phyloP scores from a whole-genome alignment of 2,888 invertebrate genomes.

The Orchesellides sinensis region DNA sequence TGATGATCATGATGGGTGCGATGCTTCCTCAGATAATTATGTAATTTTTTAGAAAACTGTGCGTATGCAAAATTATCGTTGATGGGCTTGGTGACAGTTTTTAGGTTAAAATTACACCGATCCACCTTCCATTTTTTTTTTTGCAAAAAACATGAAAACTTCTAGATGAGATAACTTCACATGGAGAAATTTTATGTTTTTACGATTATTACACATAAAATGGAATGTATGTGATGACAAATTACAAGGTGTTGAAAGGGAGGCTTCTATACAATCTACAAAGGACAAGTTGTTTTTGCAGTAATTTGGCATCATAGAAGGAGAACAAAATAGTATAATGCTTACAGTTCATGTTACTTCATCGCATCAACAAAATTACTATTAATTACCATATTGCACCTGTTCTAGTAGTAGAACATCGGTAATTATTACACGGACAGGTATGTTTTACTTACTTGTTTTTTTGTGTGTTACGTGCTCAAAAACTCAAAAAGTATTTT shows the following conservation, averaged over 20 bases:
- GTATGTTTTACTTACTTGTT: neutral
- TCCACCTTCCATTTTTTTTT: conserved; percentile 9
- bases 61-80: neutral
- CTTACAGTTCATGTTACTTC: neutral
- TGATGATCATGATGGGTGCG: no score
- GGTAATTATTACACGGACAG: neutral
- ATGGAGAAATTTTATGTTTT: neutral
- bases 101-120: conserved; percentile 6
- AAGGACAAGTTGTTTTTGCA: neutral
- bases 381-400: conserved; percentile 33
- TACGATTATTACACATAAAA: neutral
- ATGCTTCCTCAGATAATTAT: conserved; percentile 26
- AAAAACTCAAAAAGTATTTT: conserved; percentile 3
- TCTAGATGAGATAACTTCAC: neutral
- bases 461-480: neutral
- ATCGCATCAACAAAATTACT: conserved; percentile 9
- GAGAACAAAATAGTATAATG: no score
- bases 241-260: conserved; percentile 51
- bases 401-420: neutral
- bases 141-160: neutral
- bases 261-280: conserved; percentile 25
- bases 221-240: neutral
- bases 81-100: neutral
- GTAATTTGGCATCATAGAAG: no score
- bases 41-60: conserved; percentile 14